Percentiles rank a stretch among this genome's conserved stretches.
Evolutionary conservation across 1,140 invertebrate species (phyloP).

Genomic region (Polyergus mexicanus): DNA sequence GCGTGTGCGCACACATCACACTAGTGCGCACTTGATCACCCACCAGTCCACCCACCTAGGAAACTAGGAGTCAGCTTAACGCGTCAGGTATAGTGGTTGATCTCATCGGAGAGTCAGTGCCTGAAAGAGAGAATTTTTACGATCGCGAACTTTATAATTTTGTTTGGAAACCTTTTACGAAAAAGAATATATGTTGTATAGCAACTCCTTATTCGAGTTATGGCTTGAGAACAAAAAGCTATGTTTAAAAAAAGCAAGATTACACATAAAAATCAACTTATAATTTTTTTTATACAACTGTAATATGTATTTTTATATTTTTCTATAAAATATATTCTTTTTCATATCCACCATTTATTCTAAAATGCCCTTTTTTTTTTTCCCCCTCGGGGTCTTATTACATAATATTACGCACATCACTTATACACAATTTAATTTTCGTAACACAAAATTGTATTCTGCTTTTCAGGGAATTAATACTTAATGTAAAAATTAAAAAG

Average conservation of each 20-base stretch:
- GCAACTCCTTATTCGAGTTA: neutral
- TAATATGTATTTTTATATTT: neutral
- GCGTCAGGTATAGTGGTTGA: constrained; percentile 56
- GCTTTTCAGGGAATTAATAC: neutral
- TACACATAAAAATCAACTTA: neutral
- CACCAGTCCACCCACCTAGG: constrained; percentile 70
- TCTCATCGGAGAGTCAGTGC: constrained; percentile 23
- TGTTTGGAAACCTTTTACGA: neutral
- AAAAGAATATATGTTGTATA: neutral
- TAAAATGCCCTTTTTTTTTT: neutral
- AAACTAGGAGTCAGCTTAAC: constrained; percentile 62
- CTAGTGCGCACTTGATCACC: constrained; percentile 69
- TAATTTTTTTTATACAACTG: neutral
- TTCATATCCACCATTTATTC: no score
- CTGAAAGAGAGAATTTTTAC: constrained; percentile 18
- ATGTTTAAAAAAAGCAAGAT: neutral
- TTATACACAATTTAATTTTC: neutral
- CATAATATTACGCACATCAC: neutral
- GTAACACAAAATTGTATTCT: neutral
- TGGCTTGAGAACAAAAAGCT: neutral
- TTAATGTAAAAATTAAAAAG: neutral
- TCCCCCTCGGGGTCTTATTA: no score
- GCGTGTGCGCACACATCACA: neutral
- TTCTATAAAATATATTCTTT: neutral
- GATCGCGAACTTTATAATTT: neutral